phyloP scores from a whole-genome alignment of 2,888 invertebrate species.

The Glaucopsyche alexis region DNA sequence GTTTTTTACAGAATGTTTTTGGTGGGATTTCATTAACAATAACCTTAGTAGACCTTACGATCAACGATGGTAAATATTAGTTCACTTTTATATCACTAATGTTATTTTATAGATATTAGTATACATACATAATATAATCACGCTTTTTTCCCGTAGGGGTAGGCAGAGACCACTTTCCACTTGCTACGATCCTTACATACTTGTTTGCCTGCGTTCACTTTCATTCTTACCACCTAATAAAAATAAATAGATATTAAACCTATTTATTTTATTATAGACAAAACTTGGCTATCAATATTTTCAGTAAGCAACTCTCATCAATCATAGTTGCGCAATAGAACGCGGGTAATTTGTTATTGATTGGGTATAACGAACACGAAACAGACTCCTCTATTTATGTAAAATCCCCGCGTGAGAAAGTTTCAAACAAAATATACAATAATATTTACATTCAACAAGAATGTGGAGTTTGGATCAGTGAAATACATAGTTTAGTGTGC shows the following conservation, averaged over 20 bases:
- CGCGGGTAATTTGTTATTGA: slow-evolving; percentile 39
- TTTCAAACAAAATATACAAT: slow-evolving; percentile 48
- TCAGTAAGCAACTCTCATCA: slow-evolving; percentile 30
- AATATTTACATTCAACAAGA: background rate
- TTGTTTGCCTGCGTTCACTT: too few species aligned
- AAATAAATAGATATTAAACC: background rate
- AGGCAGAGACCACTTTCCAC: too few species aligned
- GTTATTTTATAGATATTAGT: too few species aligned
- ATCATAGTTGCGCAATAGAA: slow-evolving; percentile 31
- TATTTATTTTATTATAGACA: slow-evolving; percentile 26
- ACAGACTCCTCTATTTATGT: slow-evolving; percentile 55
- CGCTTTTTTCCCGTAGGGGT: too few species aligned
- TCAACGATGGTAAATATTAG: too few species aligned
- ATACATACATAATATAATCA: too few species aligned
- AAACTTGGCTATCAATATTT: slow-evolving; percentile 14
- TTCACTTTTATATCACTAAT: too few species aligned
- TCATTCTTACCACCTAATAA: too few species aligned
- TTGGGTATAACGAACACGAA: slow-evolving; percentile 51
- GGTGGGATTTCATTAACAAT: too few species aligned
- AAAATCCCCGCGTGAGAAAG: slow-evolving; percentile 58
- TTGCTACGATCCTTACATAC: too few species aligned
- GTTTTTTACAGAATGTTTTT: too few species aligned
- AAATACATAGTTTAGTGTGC: background rate
- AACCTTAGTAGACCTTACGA: too few species aligned
- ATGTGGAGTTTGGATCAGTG: background rate